Conservation (phyloP, 2,888 invertebrate species). For the Tetragnatha montana region DNA sequence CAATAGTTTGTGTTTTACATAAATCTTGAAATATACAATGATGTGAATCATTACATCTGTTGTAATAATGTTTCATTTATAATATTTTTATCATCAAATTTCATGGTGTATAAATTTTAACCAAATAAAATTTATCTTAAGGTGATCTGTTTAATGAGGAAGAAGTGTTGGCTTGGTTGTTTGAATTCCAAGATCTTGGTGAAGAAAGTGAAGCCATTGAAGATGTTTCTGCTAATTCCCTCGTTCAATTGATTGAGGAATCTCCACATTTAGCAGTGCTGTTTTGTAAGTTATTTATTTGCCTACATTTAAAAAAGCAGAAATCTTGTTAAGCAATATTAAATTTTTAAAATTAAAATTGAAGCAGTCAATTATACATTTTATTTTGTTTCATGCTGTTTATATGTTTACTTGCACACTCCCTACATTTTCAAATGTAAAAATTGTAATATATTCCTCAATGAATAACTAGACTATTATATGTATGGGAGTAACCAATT, state of each 20-base stretch:
- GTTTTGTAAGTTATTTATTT: slow-evolving; percentile 83
- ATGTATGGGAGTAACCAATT: background rate
- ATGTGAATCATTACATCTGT: background rate
- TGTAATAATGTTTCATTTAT: background rate
- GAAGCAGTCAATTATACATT: background rate
- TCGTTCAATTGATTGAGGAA: slow-evolving; percentile 90
- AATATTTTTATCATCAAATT: background rate
- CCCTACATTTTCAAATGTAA: too few species aligned
- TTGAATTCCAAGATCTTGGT: slow-evolving; percentile 90
- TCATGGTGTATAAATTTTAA: background rate
- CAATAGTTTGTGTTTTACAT: too few species aligned
- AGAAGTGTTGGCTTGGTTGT: slow-evolving; percentile 94
- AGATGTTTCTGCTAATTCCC: slow-evolving; percentile 91
- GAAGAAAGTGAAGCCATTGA: slow-evolving; percentile 89
- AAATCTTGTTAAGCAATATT: background rate
- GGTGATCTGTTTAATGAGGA: slow-evolving; percentile 93
- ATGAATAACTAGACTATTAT: background rate
- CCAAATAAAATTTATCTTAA: slow-evolving; percentile 74
- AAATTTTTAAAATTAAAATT: background rate
- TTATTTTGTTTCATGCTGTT: background rate
- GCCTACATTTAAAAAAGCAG: background rate
- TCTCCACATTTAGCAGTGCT: slow-evolving; percentile 93
- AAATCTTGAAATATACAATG: too few species aligned
- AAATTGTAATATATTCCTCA: background rate
- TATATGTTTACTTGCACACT: background rate